Evolutionary conservation across 2,797 vertebrate species (phyloP), one percentile per base, ranked within the genome.

Genomic region (Pipistrellus nathusii): DNA sequence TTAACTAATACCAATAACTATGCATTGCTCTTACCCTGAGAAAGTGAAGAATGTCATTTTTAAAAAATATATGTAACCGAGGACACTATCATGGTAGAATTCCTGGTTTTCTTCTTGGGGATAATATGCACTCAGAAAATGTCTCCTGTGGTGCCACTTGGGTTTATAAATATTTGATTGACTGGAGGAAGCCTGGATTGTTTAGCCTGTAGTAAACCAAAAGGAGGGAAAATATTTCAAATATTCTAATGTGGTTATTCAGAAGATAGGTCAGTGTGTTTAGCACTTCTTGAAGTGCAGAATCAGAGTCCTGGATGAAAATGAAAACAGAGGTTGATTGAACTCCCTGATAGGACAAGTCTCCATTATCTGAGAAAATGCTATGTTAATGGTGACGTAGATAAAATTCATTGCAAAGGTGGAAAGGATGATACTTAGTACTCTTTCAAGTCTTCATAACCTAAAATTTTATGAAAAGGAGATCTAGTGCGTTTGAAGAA

Each of bases 91-190:
- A 27, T 12, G 21, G 27, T n/a, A 66, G 59, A 41, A 75, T 73
- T 82, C 48, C 32, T 73, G 48, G 38, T 57, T 88, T 32, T 68
- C 57, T 44, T 71, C 41, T 81, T 68, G 41, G 46, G 30, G 6
- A 72, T 21, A 66, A 9, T 8, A 32, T 6, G 9, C 14, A 46
- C 10, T 81, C 25, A 87, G 85, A 71, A 69, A 77, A 44, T 0
- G 3, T 23, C 80, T 38, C 21, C 64, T 14, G 0, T 7, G 5
- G 20, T 53, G 46, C 2, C 18, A 53, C n/a, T 13, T 0, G 1
- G 66, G 25, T 38, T 78, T 64, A 18, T 6, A 57, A 88, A 48
- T 21, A 55, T n/a, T 71, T 78, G 9, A 27, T 83, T 69, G 18
- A 7, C 48, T 4, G 21, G 30, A 75, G 21, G 51, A 87, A 69